phyloP scores from a whole-genome alignment of 2,888 invertebrate species.

The Pterobdella sp. region DNA sequence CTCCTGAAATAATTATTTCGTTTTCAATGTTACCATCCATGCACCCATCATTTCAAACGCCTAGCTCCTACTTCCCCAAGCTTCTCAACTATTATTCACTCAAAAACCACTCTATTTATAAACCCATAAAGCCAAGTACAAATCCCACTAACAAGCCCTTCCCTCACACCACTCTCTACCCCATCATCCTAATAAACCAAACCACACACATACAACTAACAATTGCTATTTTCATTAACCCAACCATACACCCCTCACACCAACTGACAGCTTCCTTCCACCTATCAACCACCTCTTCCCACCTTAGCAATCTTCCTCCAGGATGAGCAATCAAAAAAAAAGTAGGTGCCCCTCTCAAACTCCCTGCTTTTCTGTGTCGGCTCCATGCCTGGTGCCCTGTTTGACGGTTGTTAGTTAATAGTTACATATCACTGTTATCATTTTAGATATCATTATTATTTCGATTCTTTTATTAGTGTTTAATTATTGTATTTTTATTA shows the following conservation, averaged over 20 bases:
- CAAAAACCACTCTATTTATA: neutral
- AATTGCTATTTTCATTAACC: neutral
- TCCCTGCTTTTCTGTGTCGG: slow-evolving; percentile 88
- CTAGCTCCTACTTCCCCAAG: too few species aligned
- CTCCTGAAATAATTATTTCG: too few species aligned
- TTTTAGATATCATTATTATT: too few species aligned
- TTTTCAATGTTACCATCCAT: too few species aligned
- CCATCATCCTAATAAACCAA: too few species aligned
- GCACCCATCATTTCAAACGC: too few species aligned
- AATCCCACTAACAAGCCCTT: neutral
- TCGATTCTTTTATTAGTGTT: too few species aligned
- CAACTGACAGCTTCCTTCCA: neutral
- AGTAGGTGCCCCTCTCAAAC: slow-evolving; percentile 97
- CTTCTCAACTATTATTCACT: neutral
- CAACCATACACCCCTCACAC: neutral
- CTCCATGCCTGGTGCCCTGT: slow-evolving; percentile 88
- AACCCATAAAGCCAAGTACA: neutral
- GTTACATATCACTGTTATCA: too few species aligned
- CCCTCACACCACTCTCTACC: neutral
- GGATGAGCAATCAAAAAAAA: slow-evolving; percentile 96
- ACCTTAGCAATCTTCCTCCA: slow-evolving; percentile 93
- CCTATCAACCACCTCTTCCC: neutral
- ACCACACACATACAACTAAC: neutral
- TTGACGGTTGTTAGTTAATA: too few species aligned
- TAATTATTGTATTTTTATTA: too few species aligned